Conservation (phyloP, 2,113 vertebrate species). For the Cebus imitator region DNA sequence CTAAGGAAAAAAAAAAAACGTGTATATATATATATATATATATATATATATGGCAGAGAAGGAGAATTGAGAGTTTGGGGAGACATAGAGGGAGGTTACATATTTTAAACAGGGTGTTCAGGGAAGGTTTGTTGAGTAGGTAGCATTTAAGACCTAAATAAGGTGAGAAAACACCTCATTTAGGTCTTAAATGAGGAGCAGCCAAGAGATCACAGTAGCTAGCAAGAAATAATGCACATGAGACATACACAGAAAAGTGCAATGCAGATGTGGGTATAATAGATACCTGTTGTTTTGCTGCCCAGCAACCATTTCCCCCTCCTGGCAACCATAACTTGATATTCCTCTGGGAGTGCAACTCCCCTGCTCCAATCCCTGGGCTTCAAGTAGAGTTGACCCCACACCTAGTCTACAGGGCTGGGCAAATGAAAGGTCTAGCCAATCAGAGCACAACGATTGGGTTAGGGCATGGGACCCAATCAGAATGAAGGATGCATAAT, state of each 20-base stretch:
- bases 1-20: background rate
- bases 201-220: background rate
- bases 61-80: background rate
- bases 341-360: constrained; percentile 12
- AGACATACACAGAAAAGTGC: background rate
- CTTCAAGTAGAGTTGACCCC: background rate
- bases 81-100: background rate
- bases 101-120: background rate
- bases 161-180: no score
- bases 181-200: background rate
- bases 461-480: background rate
- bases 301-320: background rate
- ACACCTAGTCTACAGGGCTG: background rate
- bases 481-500: background rate
- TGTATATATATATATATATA: background rate
- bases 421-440: background rate
- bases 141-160: background rate
- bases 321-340: background rate
- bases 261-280: background rate
- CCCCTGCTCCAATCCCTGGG: background rate
- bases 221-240: fast-evolving
- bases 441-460: background rate
- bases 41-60: background rate
- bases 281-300: background rate
- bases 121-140: background rate